Conservation (phyloP, 2,797 vertebrate species). For the Ambastaia sidthimunki region DNA sequence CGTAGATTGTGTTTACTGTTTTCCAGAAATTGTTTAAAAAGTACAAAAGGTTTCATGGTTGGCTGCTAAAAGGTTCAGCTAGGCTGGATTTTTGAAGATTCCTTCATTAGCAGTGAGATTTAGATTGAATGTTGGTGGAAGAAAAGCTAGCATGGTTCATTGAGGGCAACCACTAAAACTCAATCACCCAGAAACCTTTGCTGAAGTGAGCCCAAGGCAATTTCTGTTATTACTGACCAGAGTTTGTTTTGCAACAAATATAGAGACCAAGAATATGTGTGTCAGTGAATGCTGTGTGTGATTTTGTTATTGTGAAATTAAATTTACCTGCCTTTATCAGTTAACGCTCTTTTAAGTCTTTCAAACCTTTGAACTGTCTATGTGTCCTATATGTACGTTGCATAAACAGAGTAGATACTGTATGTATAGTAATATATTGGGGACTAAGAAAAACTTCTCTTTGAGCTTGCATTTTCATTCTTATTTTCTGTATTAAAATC, state of each 20-base stretch:
- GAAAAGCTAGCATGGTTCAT: constrained; percentile 13
- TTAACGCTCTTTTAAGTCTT: constrained; percentile 50
- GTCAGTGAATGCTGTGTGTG: constrained; percentile 2
- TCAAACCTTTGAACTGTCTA: constrained; percentile 33
- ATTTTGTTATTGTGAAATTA: constrained; percentile 31
- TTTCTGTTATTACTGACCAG: constrained; percentile 61
- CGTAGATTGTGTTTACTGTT: constrained; percentile 50
- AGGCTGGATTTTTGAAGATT: constrained; percentile 14
- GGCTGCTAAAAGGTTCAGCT: constrained; percentile 45
- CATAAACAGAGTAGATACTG: constrained; percentile 70
- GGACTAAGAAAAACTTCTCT: constrained; percentile 58
- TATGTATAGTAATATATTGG: constrained; percentile 78
- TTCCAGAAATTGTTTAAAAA: constrained; percentile 48
- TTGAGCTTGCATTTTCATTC: constrained; percentile 42
- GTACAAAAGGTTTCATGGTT: constrained; percentile 23
- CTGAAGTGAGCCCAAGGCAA: constrained; percentile 72
- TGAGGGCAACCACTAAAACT: constrained; percentile 70
- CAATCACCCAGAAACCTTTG: constrained; percentile 73
- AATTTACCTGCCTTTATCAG: constrained; percentile 62
- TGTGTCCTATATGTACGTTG: constrained; percentile 70
- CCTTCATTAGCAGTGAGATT: constrained; percentile 27
- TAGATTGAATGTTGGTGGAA: constrained; percentile 7
- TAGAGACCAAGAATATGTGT: constrained; percentile 9
- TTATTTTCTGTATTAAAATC: constrained; percentile 59
- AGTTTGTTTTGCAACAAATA: constrained; percentile 15